A percentile compares a stretch with the other conserved stretches of the same genome.
Conservation (phyloP, 1,140 invertebrate species). For the Nasonia vitripennis region DNA sequence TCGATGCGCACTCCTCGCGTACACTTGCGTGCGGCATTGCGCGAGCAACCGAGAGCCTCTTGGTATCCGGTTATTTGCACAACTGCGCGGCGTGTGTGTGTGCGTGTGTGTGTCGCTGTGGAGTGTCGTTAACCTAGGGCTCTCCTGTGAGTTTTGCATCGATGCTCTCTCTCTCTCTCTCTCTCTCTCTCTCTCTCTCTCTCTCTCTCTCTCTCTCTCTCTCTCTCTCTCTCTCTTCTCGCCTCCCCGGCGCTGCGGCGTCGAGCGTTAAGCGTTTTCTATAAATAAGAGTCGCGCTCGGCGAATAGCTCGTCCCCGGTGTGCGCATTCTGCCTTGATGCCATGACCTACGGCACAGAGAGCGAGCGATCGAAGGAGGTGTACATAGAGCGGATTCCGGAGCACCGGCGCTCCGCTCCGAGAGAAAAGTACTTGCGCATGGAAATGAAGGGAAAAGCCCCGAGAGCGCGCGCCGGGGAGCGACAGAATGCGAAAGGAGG, state of each 20-base stretch:
- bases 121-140: conserved; percentile 24
- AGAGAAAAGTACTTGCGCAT: too few species aligned
- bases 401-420: too few species aligned
- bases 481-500: conserved; percentile 23
- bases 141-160: conserved; percentile 7
- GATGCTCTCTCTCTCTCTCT: not conserved
- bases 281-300: conserved; percentile 3
- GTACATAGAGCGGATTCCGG: too few species aligned
- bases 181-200: too few species aligned
- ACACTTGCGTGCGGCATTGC: too few species aligned
- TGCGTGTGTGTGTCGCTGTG: not conserved
- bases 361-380: not conserved
- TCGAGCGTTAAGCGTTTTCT: not conserved
- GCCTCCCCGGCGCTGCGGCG: not conserved
- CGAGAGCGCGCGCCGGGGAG: not conserved
- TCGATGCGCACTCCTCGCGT: too few species aligned
- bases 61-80: too few species aligned
- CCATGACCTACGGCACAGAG: conserved; percentile 14
- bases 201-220: too few species aligned
- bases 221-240: not conserved
- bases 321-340: not conserved
- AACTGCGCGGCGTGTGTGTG: not conserved
- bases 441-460: not conserved
- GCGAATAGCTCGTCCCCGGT: not conserved
- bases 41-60: too few species aligned